Conservation (phyloP, 2,113 vertebrate species). For the Neogobius melanostomus region DNA sequence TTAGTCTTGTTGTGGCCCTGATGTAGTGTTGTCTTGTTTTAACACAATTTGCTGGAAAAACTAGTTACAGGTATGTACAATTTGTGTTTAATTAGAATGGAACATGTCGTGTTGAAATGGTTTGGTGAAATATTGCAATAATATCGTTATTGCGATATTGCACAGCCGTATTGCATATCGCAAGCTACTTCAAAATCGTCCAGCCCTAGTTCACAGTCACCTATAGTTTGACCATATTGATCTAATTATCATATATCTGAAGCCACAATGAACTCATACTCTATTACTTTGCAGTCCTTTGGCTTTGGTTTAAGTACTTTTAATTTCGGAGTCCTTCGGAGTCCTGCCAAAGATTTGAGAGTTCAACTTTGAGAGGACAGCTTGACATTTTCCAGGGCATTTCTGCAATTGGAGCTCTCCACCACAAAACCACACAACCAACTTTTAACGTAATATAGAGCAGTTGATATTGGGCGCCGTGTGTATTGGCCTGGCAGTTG, state of each 20-base stretch:
- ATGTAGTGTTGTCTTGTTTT: too few species aligned
- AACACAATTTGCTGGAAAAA: too few species aligned
- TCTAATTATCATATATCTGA: background rate
- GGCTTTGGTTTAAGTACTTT: conserved; percentile 32
- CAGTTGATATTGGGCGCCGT: conserved; percentile 9
- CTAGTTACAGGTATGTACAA: too few species aligned
- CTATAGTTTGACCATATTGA: too few species aligned
- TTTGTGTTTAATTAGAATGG: too few species aligned
- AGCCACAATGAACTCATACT: background rate
- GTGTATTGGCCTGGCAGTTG: background rate
- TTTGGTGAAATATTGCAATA: too few species aligned
- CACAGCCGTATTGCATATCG: too few species aligned
- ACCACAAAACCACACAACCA: conserved; percentile 14
- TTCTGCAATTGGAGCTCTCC: conserved; percentile 10
- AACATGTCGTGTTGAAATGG: too few species aligned
- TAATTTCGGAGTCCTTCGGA: background rate
- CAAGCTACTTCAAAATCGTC: too few species aligned
- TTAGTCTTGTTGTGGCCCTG: too few species aligned
- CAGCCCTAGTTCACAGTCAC: too few species aligned
- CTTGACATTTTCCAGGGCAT: conserved; percentile 31
- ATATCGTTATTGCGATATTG: too few species aligned
- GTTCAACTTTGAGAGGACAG: conserved; percentile 13
- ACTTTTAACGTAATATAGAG: conserved; percentile 9
- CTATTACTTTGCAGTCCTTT: conserved; percentile 18
- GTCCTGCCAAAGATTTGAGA: conserved; percentile 2